These are phyloP conservation scores for Drosophila malerkotliana DNA, from an alignment of 1,140 invertebrate species.

Conservation along the genomic window DNA sequence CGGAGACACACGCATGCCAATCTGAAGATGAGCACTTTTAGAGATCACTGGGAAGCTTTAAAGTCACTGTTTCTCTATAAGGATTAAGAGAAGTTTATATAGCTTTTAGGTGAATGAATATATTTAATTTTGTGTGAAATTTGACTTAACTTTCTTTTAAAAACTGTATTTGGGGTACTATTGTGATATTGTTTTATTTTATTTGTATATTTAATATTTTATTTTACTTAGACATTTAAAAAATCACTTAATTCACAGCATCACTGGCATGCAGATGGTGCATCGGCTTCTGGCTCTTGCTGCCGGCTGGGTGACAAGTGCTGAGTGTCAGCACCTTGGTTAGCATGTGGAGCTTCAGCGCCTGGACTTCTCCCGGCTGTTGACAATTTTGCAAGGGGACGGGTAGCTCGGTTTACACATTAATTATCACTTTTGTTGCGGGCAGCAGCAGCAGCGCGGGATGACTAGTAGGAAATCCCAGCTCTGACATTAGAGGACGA, in stretches of 20 bases:
- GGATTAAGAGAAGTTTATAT: background rate
- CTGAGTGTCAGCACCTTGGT: constrained; percentile 79
- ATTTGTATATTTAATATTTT: background rate
- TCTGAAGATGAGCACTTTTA: constrained; percentile 22
- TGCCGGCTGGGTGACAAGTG: constrained; percentile 74
- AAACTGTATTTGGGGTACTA: too few species aligned
- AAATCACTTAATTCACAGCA: constrained; percentile 24
- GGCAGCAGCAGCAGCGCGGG: constrained; percentile 27
- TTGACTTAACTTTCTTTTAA: too few species aligned
- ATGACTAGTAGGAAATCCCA: constrained; percentile 25
- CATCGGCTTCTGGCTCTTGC: constrained; percentile 32
- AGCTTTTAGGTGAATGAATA: background rate
- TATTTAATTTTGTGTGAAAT: background rate
- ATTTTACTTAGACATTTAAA: background rate
- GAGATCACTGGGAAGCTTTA: constrained; percentile 10
- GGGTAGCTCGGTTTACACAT: constrained; percentile 71
- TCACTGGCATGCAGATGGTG: constrained; percentile 28
- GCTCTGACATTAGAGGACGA: constrained; percentile 64
- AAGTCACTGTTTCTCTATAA: constrained; percentile 20
- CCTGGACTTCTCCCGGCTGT: constrained; percentile 25
- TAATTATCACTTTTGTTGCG: constrained; percentile 79
- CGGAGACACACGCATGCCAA: constrained; percentile 53
- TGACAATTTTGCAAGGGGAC: constrained; percentile 65
- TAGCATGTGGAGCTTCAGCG: constrained; percentile 63
- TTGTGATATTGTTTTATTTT: background rate